Evolutionary conservation across 2,113 vertebrate species (phyloP).

Genomic region (Glareola pratincola): DNA sequence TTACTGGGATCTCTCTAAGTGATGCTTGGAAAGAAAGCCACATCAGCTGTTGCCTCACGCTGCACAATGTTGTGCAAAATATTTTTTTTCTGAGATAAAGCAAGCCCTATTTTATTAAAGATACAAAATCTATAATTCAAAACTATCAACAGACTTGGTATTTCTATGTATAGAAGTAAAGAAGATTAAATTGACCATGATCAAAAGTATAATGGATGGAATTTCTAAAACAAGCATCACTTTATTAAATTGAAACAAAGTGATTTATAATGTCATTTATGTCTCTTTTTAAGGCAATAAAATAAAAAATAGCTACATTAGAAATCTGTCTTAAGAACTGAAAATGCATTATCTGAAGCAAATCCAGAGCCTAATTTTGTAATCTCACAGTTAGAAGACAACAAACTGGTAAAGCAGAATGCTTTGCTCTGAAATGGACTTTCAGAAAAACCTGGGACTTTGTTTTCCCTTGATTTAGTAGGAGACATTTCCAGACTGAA

Average conservation of each 20-base stretch:
- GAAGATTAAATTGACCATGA: background rate
- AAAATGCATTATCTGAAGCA: background rate
- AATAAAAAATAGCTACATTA: background rate
- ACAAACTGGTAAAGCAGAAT: background rate
- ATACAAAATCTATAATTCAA: background rate
- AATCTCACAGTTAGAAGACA: background rate
- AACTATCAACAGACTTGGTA: background rate
- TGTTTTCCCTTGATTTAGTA: background rate
- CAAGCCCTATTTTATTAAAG: background rate
- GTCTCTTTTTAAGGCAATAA: background rate
- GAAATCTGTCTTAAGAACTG: background rate
- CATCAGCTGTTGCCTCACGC: background rate
- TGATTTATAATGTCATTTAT: background rate
- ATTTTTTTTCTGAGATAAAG: background rate
- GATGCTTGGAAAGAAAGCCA: background rate
- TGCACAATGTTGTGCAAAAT: background rate
- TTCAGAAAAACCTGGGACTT: background rate
- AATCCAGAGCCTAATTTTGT: background rate
- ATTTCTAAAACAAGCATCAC: background rate
- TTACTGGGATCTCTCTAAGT: background rate
- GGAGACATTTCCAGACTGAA: background rate
- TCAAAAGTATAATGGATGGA: background rate
- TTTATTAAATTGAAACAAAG: constrained; percentile 7
- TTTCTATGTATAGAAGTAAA: background rate
- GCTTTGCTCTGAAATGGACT: background rate